Base-by-base conservation (phyloP, 2,797 vertebrate genomes). In the Apogon hyalosoma region DNA sequence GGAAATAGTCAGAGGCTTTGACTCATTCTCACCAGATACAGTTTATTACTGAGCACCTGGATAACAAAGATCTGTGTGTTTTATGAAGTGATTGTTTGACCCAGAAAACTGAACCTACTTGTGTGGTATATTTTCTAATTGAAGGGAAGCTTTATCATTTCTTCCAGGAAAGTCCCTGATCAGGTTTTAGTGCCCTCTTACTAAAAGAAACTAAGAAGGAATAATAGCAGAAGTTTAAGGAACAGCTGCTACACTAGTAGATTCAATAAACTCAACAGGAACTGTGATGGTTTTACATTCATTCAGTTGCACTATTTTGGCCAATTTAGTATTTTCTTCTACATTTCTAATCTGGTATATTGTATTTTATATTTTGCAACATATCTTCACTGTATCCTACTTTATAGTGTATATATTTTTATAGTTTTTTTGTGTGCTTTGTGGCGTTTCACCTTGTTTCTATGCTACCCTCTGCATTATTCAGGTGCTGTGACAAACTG, bases 1-100 rank as follows among this genome's bases (percentile, higher is more conserved):
- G 67, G 57, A 73, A 75, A 64, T 46, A n/a, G 64, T 7, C 5
- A 11, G 5, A 56, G 18, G 41, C 12, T 52, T 8, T 28, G 43
- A n/a, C 24, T 33, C 7, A 41, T 69, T 61, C 13, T 3, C 0
- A 18, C 11, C 4, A 24, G 21, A 24, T 24, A 4, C 21, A 4
- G 21, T 24, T 24, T 28, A 2, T 40, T 11, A 40, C 7, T 43
- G n/a, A 21, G 11, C 8, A 49, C 14, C 5, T 63, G 11, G 19
- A 51, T 33, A 50, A 41, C 1, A 58, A 38, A 16, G 6, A 21
- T 47, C 18, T 21, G 16, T 38, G 49, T 21, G 16, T 43, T 7
- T 19, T 52, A 7, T 11, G n/a, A 28, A 28, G 12, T 36, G 42
- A 10, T 8, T 40, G 16, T 57, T 43, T 14, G 1, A 1, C 7